Evolutionary conservation across 2,797 vertebrate genomes (phyloP).

Genomic region (Diplodus sargus): DNA sequence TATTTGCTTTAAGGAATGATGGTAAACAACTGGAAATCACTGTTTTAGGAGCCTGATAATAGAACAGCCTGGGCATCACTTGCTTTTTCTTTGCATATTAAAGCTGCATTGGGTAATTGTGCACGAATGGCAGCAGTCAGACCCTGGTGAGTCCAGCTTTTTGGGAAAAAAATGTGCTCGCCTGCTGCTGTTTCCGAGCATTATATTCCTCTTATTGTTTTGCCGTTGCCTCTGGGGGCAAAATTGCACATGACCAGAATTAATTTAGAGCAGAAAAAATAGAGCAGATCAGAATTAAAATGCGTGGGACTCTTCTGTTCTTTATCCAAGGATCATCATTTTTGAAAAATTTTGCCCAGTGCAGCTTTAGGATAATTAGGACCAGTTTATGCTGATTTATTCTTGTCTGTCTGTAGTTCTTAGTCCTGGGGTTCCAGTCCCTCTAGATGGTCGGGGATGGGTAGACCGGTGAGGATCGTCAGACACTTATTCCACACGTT

Average conservation of each 20-base stretch:
- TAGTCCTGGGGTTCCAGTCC: conserved; percentile 88
- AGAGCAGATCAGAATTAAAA: conserved; percentile 18
- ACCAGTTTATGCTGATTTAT: conserved; percentile 22
- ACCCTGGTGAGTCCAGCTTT: not conserved
- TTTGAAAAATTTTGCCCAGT: conserved; percentile 44
- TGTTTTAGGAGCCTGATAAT: conserved; percentile 17
- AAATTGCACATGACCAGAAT: conserved; percentile 20
- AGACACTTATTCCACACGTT: conserved; percentile 99
- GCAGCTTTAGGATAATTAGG: conserved; percentile 51
- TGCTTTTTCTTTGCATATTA: not conserved
- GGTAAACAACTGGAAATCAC: conserved; percentile 19
- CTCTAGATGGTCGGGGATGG: conserved; percentile 97
- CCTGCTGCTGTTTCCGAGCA: conserved; percentile 19
- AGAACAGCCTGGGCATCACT: not conserved
- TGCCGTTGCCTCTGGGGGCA: conserved; percentile 14
- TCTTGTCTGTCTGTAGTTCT: conserved; percentile 16
- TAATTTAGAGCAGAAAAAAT: conserved; percentile 19
- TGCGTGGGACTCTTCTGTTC: not conserved
- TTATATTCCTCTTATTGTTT: conserved; percentile 10
- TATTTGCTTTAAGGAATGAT: conserved; percentile 25
- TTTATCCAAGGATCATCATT: conserved; percentile 12
- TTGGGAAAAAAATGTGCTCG: not conserved
- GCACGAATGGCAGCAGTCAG: conserved; percentile 4
- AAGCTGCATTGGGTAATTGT: conserved; percentile 47
- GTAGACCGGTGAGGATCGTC: conserved; percentile 97